Evolutionary conservation across 1,140 invertebrate species (phyloP).

Genomic region (Ceratitis capitata): DNA sequence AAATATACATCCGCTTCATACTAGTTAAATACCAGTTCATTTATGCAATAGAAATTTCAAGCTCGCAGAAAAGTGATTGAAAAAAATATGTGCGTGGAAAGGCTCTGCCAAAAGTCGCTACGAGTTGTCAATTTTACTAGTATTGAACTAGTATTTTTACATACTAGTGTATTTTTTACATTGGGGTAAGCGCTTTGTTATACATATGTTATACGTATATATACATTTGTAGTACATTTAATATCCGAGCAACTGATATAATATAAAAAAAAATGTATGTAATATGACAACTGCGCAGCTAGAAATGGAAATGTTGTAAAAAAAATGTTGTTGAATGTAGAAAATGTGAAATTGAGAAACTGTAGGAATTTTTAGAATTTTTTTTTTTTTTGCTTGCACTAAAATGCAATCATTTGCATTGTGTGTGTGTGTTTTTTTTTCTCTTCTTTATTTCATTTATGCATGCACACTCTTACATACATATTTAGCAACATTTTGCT

Average conservation of each 20-base stretch:
- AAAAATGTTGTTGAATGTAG: neutral
- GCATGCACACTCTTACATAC: neutral
- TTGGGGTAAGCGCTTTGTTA: too few relatives aligned
- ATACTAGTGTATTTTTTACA: too few relatives aligned
- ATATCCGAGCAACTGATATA: neutral
- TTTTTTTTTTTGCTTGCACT: neutral
- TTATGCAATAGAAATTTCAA: too few relatives aligned
- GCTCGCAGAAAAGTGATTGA: too few relatives aligned
- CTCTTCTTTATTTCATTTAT: neutral
- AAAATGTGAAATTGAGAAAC: conserved; percentile 26
- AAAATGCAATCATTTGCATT: neutral
- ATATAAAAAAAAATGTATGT: neutral
- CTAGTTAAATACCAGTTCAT: too few relatives aligned
- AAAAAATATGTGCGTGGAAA: too few relatives aligned
- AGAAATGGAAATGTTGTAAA: neutral
- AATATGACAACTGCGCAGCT: neutral
- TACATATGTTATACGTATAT: neutral
- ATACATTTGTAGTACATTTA: neutral
- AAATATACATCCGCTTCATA: too few relatives aligned
- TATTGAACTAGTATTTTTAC: too few relatives aligned
- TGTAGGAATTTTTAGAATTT: neutral
- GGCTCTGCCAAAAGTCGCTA: too few relatives aligned
- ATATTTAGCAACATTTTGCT: neutral
- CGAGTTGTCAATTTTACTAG: too few relatives aligned
- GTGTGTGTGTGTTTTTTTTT: neutral